A percentile compares a stretch with the other conserved stretches of the same genome.
Conservation (phyloP, 2,888 invertebrate genomes). For the Cryptops parisi region DNA sequence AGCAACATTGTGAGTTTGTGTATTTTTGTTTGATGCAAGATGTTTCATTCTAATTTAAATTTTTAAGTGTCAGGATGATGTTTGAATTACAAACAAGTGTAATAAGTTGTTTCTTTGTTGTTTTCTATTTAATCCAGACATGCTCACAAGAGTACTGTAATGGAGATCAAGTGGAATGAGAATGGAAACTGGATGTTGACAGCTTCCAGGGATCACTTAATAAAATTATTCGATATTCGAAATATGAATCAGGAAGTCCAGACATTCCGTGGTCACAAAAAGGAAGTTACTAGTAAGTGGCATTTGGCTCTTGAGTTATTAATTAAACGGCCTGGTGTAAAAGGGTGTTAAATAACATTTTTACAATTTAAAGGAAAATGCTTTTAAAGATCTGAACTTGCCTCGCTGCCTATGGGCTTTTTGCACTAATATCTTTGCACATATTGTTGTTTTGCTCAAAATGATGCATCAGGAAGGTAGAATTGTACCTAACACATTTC, state of each 20-base stretch:
- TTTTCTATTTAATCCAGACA: conserved; percentile 52
- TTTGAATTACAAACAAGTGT: no score
- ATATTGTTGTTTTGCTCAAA: no score
- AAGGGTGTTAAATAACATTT: no score
- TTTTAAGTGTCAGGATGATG: no score
- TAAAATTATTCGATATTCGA: conserved; percentile 94
- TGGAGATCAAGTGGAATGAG: conserved; percentile 98
- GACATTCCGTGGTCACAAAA: conserved; percentile 97
- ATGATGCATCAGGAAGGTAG: no score
- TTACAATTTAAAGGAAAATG: no score
- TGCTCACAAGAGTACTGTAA: conserved; percentile 98
- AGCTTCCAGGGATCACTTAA: conserved; percentile 91
- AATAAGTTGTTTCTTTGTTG: conserved; percentile 11
- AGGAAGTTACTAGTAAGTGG: conserved; percentile 90
- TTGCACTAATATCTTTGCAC: no score
- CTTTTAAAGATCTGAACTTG: no score
- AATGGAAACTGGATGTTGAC: conserved; percentile 99
- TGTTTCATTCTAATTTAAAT: neutral
- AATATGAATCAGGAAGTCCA: conserved; percentile 91
- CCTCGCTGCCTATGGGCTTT: no score
- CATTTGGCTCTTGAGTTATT: no score
- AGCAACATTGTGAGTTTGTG: conserved; percentile 63
- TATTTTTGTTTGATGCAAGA: neutral
- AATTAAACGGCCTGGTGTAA: no score
- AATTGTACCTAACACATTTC: no score